Percentiles rank a stretch among this genome's conserved stretches.
These are phyloP conservation scores for Heteropelma amictum DNA, from an alignment of 2,888 invertebrate species.

Conservation along the genomic window DNA sequence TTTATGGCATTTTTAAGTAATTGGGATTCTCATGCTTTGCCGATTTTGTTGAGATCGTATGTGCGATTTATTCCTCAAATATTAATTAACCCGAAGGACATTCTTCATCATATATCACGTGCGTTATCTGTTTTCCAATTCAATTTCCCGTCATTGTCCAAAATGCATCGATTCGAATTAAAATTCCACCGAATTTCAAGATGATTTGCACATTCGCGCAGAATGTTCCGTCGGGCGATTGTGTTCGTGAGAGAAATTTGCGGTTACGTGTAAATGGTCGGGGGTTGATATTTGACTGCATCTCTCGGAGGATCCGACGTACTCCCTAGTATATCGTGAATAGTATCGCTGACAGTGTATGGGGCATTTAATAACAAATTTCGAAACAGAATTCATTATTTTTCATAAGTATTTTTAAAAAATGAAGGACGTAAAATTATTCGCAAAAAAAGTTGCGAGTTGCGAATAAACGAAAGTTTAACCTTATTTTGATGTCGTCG, in stretches of 20 bases:
- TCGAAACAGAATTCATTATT: background rate
- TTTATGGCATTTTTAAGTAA: too few relatives aligned
- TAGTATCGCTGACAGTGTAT: conserved; percentile 31
- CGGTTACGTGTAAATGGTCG: conserved; percentile 60
- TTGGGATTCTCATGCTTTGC: too few relatives aligned
- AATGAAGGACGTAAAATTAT: too few relatives aligned
- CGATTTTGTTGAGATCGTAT: too few relatives aligned
- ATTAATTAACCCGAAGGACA: too few relatives aligned
- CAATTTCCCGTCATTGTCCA: background rate
- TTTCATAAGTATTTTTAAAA: too few relatives aligned
- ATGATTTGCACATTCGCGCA: conserved; percentile 39
- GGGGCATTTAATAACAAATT: background rate
- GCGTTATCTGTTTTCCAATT: background rate
- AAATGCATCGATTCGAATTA: background rate
- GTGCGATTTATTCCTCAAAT: too few relatives aligned
- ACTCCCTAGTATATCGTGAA: conserved; percentile 33
- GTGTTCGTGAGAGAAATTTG: conserved; percentile 48
- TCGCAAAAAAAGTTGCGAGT: background rate
- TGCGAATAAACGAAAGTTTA: too few relatives aligned
- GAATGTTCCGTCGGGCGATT: conserved; percentile 16
- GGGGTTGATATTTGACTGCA: conserved; percentile 46
- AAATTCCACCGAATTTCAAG: conserved; percentile 14
- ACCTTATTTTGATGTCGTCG: too few relatives aligned
- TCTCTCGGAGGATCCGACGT: conserved; percentile 40
- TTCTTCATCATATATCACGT: background rate